Base-by-base conservation (phyloP, 2,888 invertebrate species). In the Escarpia spicata region DNA sequence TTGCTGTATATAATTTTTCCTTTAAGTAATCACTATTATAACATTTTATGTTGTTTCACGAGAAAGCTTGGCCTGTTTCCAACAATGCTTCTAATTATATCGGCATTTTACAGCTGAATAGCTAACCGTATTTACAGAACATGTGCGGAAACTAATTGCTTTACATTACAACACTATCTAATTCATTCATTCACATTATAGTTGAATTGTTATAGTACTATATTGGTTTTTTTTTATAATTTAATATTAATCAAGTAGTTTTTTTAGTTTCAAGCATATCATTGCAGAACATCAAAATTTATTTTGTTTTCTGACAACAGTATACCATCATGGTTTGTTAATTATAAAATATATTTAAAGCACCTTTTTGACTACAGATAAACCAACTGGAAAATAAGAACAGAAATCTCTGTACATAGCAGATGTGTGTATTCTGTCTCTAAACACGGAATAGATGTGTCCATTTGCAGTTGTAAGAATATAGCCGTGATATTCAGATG, bases 1-100 rank as follows among this genome's bases (percentile, higher is more conserved):
- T 75, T 75, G 75, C n/a, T 75, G 75, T 75, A 75, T 75, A 75
- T 75, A 75, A 75, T 75, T 75, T 26, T 75, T 75, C 75, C 75
- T 75, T 75, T 26, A 75, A 8, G 75, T n/a, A 26, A 26, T 75
- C 75, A 75, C 75, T 75, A 52, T 52, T 75, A 1, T 26, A n/a
- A 75, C n/a, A 15, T 19, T 26, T 75, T 75, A 4, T 26, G 26
- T 75, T 75, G 75, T 75, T 75, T 75, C 6, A 6, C 4, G 26
- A 75, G 26, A 75, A 75, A 26, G 75, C 75, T 75, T 75, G 37
- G 37, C 75, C 4, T 75, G 19, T 2, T 75, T 75, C 75, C 19
- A 75, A 75, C 75, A 26, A 26, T 19, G 75, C 75, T 75, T 75
- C 19, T 26, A 75, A 6, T 75, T 75, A 75, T 52, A 52, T 52